Evolutionary conservation across 2,797 vertebrate species (phyloP), one percentile per base, ranked within the genome.

Genomic region (Astyanax mexicanus): DNA sequence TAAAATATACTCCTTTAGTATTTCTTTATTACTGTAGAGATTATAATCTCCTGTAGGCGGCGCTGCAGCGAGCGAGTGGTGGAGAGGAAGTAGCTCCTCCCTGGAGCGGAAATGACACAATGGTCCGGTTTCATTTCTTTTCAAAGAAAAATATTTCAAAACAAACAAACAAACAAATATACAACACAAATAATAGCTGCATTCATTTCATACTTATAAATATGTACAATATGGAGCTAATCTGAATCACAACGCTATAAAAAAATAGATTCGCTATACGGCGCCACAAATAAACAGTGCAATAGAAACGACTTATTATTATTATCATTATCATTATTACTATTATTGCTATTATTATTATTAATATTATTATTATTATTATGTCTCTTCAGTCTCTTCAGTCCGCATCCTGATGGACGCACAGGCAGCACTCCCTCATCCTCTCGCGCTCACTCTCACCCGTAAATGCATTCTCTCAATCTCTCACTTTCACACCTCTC

Each of bases 221-320:
- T 92, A 92, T 91, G 84, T 92, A 92, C 91, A 91, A 45, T 58
- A 47, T 51, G 61, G 73, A 84, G 87, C 83, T 86, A 80, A 38
- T 79, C 88, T 88, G 86, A 77, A 93, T 96, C 95, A 94, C 93
- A 96, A 95, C 92, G 94, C 93, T 95, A 95, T 96, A 95, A 94
- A 96, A 97, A 97, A 96, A 97, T 97, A 96, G 93, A 96, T 96
- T 95, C 93, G 93, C 93, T 94, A 95, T 95, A 80, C 75, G 93
- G 94, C 95, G 94, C 92, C 94, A 68, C 90, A 91, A 92, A 90
- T 92, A 89, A 91, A 93, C 93, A 94, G 95, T 94, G 95, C 95
- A 95, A 94, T 93, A 91, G 90, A 91, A 92, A 92, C 85, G 82
- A 87, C 88, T 89, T 80, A 74, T 72, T 62, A 19, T 51, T 60